These are phyloP conservation scores for Emesis furor DNA, from an alignment of 2,888 invertebrate genomes.

Conservation along the genomic window DNA sequence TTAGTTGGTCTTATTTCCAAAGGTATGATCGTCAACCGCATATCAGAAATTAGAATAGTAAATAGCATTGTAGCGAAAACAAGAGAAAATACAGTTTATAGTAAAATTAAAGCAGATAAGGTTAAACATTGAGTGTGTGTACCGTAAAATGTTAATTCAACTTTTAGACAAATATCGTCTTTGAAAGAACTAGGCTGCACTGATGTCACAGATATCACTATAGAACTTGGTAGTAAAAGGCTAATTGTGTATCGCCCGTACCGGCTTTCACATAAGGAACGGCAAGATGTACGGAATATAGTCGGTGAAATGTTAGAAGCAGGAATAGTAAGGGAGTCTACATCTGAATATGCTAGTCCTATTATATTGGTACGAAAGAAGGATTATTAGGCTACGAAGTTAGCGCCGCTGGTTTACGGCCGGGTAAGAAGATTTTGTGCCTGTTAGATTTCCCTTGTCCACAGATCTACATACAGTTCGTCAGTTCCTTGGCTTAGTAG, in stretches of 20 bases:
- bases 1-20: not conserved
- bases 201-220: not conserved
- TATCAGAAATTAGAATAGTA: not conserved
- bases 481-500: conserved; percentile 67
- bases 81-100: not conserved
- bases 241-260: conserved; percentile 42
- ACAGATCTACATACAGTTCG: conserved; percentile 62
- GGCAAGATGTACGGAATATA: conserved; percentile 67
- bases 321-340: conserved; percentile 66
- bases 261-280: conserved; percentile 63
- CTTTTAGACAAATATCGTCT: not conserved
- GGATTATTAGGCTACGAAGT: conserved; percentile 70
- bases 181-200: conserved; percentile 9
- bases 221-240: conserved; percentile 9
- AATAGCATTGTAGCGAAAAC: not conserved
- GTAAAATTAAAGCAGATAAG: not conserved
- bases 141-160: not conserved
- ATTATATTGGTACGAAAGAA: conserved; percentile 66
- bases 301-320: conserved; percentile 69
- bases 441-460: conserved; percentile 61
- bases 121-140: not conserved
- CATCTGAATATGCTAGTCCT: conserved; percentile 38
- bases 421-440: conserved; percentile 48
- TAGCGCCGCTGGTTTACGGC: conserved; percentile 52
- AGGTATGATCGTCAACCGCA: not conserved